These are phyloP conservation scores for Bungarus multicinctus DNA, from an alignment of 2,113 vertebrate species.

Conservation along the genomic window DNA sequence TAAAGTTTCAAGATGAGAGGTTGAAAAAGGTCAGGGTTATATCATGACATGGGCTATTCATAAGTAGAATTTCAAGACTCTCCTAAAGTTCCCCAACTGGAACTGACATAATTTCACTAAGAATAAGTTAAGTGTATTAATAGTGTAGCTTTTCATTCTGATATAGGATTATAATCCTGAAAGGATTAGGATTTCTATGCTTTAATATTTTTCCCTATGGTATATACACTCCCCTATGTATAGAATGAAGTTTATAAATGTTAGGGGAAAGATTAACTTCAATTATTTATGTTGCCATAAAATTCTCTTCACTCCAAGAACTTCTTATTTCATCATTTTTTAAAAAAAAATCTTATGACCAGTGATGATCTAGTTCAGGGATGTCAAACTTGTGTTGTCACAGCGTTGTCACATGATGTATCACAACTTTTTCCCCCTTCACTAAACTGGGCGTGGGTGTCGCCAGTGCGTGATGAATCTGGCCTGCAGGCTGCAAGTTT, in stretches of 20 bases:
- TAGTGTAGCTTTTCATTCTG: not conserved
- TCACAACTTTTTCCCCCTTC: too few species aligned
- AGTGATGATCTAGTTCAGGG: not conserved
- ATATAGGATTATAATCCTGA: rapidly evolving
- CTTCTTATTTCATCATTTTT: not conserved
- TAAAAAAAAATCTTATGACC: not conserved
- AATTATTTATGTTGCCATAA: not conserved
- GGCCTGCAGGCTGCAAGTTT: too few species aligned
- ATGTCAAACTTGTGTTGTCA: too few species aligned
- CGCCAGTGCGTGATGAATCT: too few species aligned
- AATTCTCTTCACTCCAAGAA: not conserved
- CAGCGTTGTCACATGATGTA: too few species aligned
- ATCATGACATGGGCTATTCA: rapidly evolving
- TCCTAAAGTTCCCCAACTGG: not conserved
- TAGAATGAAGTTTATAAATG: not conserved
- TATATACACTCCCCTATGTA: not conserved
- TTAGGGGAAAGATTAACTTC: not conserved
- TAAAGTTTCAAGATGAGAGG: not conserved
- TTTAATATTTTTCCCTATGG: not conserved
- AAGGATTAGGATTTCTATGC: not conserved
- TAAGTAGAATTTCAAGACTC: not conserved
- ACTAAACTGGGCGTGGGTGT: too few species aligned
- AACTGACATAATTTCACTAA: rapidly evolving
- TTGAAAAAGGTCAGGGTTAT: not conserved
- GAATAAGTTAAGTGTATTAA: not conserved